Conservation (phyloP, 2,113 vertebrate species). For the Silurus glanis region DNA sequence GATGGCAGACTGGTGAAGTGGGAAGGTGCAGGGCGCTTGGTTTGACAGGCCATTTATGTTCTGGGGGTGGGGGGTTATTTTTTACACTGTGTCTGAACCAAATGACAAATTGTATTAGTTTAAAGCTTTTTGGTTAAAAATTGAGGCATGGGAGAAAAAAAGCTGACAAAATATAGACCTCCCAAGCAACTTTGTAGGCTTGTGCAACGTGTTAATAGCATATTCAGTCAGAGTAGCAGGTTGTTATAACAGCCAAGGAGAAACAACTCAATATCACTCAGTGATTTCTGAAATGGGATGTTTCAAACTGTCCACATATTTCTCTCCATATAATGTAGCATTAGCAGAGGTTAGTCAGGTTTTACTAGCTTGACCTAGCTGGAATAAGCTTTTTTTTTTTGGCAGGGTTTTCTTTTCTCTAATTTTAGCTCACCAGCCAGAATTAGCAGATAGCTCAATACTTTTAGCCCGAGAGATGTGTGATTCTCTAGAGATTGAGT, state of each 20-base stretch:
- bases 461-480: not conserved
- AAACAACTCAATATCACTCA: not conserved
- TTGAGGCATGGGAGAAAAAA: not conserved
- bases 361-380: not conserved
- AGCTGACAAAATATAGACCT: not conserved
- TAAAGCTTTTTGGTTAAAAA: slow-evolving; percentile 5
- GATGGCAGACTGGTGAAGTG: not conserved
- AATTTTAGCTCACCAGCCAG: not conserved
- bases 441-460: not conserved
- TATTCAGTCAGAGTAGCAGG: not conserved
- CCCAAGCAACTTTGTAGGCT: not conserved
- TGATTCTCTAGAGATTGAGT: not conserved
- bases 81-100: not conserved
- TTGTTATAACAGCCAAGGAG: not conserved
- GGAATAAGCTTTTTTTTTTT: not conserved
- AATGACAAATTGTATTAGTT: not conserved
- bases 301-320: not conserved
- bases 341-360: not conserved
- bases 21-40: not conserved
- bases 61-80: not conserved
- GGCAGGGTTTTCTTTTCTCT: not conserved
- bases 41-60: not conserved
- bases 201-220: not conserved
- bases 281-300: not conserved
- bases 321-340: not conserved